phyloP scores from a whole-genome alignment of 2,113 vertebrate genomes.

The Colius striatus region DNA sequence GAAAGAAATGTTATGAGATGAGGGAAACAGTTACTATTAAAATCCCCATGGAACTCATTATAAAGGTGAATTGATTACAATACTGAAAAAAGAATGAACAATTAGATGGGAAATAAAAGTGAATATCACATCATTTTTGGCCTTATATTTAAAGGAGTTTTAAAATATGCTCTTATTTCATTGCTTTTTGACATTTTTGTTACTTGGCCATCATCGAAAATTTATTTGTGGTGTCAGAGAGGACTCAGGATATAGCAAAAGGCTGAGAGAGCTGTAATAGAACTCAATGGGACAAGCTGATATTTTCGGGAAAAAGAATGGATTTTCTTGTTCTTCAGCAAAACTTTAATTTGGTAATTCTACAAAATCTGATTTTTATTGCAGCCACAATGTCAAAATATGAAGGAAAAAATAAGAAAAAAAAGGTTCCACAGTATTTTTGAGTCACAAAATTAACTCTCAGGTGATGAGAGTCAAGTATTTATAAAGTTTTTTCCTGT shows the following conservation, averaged over 20 bases:
- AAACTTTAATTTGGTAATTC: not conserved
- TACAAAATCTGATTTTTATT: not conserved
- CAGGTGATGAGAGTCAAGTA: not conserved
- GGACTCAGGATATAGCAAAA: not conserved
- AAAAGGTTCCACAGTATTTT: not conserved
- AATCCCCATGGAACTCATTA: constrained; percentile 29
- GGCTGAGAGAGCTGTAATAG: not conserved
- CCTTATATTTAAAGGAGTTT: not conserved
- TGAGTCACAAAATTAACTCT: not conserved
- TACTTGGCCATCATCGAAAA: not conserved
- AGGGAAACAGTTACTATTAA: not conserved
- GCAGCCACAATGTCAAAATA: not conserved
- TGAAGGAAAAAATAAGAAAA: not conserved
- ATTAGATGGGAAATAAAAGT: not conserved
- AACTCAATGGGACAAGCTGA: not conserved
- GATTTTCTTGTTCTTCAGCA: not conserved
- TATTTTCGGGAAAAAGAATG: not conserved
- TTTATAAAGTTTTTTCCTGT: not conserved
- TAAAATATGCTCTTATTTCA: not conserved
- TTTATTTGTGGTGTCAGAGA: not conserved
- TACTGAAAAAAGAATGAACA: constrained; percentile 20
- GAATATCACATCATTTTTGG: not conserved
- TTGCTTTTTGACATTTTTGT: constrained; percentile 7
- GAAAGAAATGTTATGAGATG: not conserved
- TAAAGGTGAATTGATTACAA: constrained; percentile 3